phyloP scores from a whole-genome alignment of 2,113 vertebrate species.

The Lasiurus borealis region DNA sequence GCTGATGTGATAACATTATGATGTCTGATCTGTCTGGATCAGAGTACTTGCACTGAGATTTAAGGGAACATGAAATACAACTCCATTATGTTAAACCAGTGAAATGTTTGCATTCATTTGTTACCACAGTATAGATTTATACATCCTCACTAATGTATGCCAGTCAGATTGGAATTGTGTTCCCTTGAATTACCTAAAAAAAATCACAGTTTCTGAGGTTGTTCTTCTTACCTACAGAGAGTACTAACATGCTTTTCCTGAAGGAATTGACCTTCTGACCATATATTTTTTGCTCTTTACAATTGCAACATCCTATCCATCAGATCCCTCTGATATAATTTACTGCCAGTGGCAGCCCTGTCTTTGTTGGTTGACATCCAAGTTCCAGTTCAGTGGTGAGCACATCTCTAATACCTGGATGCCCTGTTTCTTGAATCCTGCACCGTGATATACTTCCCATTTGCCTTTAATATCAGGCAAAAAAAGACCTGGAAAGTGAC shows the following conservation, averaged over 20 bases:
- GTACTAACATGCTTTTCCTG: neutral
- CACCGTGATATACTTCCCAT: neutral
- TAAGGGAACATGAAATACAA: neutral
- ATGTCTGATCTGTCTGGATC: neutral
- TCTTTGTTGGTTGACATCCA: neutral
- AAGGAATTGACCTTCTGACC: neutral
- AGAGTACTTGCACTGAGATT: neutral
- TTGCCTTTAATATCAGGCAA: slow-evolving; percentile 66
- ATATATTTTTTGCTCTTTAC: neutral
- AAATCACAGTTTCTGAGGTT: neutral
- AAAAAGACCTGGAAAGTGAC: neutral
- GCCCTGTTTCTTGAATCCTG: neutral
- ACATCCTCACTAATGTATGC: neutral
- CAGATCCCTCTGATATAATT: neutral
- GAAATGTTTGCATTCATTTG: neutral
- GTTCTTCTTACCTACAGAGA: neutral
- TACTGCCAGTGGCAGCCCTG: neutral
- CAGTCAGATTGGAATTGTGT: neutral
- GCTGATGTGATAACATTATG: neutral
- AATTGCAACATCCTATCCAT: neutral
- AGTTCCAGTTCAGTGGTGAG: neutral
- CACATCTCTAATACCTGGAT: neutral
- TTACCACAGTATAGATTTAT: neutral
- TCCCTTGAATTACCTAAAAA: neutral
- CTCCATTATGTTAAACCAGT: neutral